Percentiles rank a stretch among this genome's conserved stretches.
These are phyloP conservation scores for Hemicrepidius hirtus DNA, from an alignment of 2,888 invertebrate genomes.

Conservation along the genomic window DNA sequence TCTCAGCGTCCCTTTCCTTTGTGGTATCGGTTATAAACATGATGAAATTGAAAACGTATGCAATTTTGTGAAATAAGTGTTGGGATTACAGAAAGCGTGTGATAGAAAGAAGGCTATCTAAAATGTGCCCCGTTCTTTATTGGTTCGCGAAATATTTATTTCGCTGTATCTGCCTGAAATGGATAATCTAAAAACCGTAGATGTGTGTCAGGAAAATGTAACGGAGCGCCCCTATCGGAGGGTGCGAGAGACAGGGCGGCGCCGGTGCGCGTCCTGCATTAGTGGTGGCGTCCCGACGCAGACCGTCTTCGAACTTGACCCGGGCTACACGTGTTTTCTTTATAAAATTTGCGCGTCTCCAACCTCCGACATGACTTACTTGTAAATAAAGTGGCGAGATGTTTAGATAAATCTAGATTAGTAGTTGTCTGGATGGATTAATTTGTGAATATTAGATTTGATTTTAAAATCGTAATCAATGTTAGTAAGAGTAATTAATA, in stretches of 20 bases:
- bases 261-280: constrained; percentile 69
- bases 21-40: constrained; percentile 5
- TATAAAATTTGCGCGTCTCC: constrained; percentile 67
- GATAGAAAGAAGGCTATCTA: constrained; percentile 13
- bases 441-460: constrained; percentile 23
- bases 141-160: constrained; percentile 38
- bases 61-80: constrained; percentile 13
- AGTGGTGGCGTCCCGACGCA: constrained; percentile 68
- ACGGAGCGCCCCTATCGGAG: constrained; percentile 61
- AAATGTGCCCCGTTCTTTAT: constrained; percentile 26
- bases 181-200: constrained; percentile 39
- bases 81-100: constrained; percentile 18
- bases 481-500: constrained; percentile 7
- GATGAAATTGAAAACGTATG: constrained; percentile 8
- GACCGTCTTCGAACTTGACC: constrained; percentile 68
- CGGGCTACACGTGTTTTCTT: constrained; percentile 73
- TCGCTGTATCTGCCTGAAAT: constrained; percentile 32
- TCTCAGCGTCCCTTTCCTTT: background rate
- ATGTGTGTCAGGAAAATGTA: constrained; percentile 51
- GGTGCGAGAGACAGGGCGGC: constrained; percentile 64
- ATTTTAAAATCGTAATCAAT: constrained; percentile 16
- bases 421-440: constrained; percentile 17
- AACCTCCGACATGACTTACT: constrained; percentile 40
- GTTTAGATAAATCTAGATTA: constrained; percentile 20
- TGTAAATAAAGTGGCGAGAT: constrained; percentile 31